Conservation (phyloP, 92 coral and sea anemone species). For the Epizoanthus illoricatus region DNA sequence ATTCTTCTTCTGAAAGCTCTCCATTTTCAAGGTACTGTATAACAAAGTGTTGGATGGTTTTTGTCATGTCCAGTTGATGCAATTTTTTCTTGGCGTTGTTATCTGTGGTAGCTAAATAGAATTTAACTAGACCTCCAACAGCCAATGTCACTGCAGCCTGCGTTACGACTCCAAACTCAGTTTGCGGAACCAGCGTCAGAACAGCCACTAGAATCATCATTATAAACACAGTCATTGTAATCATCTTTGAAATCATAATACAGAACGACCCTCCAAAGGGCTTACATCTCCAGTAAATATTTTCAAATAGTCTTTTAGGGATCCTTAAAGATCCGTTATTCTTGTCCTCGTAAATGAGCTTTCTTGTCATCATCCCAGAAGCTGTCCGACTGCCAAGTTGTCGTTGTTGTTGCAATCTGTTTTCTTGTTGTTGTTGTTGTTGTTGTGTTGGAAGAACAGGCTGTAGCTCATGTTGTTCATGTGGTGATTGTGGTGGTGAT, state of each 20-base stretch:
- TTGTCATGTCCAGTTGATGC: not conserved
- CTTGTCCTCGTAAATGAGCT: not conserved
- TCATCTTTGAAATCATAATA: not conserved
- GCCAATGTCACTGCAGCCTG: not conserved
- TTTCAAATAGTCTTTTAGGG: conserved; percentile 1
- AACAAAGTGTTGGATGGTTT: not conserved
- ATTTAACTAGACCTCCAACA: not conserved
- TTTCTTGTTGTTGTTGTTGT: no score
- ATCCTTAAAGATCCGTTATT: not conserved
- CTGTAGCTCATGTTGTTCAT: not conserved
- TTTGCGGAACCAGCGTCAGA: not conserved
- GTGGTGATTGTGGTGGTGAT: no score
- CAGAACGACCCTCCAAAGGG: not conserved
- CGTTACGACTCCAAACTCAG: not conserved
- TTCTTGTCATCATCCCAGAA: no score
- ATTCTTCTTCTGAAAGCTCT: conserved; percentile 6
- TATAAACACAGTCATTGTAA: not conserved
- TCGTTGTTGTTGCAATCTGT: not conserved
- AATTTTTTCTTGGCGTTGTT: not conserved
- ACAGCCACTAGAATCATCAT: not conserved
- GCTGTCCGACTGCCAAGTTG: no score
- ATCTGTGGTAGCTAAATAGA: not conserved
- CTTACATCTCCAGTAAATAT: conserved; percentile 5
- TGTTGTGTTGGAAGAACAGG: not conserved
- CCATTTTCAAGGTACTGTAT: not conserved